Conservation (phyloP, 2,113 vertebrate genomes). For the Callithrix jacchus region DNA sequence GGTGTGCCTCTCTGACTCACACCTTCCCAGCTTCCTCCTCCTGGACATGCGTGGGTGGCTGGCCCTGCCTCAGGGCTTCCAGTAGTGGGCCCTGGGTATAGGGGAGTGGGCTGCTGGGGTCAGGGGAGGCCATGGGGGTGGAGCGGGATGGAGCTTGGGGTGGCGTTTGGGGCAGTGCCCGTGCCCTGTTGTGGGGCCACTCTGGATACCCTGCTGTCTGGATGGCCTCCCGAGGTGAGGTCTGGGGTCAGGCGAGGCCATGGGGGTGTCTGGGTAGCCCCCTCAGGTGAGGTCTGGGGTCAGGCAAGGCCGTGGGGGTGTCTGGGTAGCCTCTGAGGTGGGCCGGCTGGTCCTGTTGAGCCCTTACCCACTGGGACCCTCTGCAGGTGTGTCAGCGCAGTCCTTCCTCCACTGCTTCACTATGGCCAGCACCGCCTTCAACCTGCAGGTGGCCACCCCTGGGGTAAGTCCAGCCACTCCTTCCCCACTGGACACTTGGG, state of each 20-base stretch:
- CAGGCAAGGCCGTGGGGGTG: neutral
- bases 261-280: too few species aligned
- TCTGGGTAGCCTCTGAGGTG: neutral
- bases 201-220: too few species aligned
- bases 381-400: slow-evolving; percentile 92
- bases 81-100: too few species aligned
- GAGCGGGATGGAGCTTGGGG: too few species aligned
- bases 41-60: neutral
- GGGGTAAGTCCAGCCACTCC: slow-evolving; percentile 87
- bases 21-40: neutral
- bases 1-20: neutral
- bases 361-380: neutral
- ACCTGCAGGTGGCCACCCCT: slow-evolving; percentile 95
- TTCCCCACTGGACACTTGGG: too few species aligned
- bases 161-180: too few species aligned
- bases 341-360: fast-evolving
- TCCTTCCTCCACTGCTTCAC: slow-evolving; percentile 95
- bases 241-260: too few species aligned
- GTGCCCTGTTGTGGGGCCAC: too few species aligned
- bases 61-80: too few species aligned
- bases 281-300: neutral
- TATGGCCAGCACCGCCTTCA: slow-evolving; percentile 90
- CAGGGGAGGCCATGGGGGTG: neutral
- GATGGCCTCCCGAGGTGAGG: too few species aligned
- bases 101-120: neutral